Conservation (phyloP, 2,113 vertebrate species). For the Phocoena phocoena region DNA sequence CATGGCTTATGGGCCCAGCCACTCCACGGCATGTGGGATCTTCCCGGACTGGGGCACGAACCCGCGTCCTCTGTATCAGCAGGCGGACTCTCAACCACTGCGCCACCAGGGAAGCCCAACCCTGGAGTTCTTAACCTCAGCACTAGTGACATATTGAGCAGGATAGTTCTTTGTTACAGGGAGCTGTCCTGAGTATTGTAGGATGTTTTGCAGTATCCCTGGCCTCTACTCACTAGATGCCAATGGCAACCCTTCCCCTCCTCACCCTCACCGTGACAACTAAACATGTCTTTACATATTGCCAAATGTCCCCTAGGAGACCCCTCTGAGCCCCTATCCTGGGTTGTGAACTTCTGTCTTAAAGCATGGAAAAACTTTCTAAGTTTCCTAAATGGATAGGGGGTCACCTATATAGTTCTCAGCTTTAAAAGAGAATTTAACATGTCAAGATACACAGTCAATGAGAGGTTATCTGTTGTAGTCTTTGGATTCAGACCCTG, state of each 20-base stretch:
- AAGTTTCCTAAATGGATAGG: background rate
- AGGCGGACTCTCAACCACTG: too few relatives aligned
- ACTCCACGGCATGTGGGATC: too few relatives aligned
- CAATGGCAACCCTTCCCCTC: background rate
- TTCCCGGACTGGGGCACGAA: too few relatives aligned
- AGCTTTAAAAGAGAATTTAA: background rate
- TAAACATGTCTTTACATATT: background rate
- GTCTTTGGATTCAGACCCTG: background rate
- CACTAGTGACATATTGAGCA: background rate
- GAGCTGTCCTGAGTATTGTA: background rate
- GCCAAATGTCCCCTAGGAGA: background rate
- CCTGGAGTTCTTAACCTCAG: background rate
- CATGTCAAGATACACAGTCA: background rate
- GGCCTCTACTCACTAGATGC: background rate
- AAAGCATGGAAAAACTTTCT: background rate
- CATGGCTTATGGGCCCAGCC: too few relatives aligned
- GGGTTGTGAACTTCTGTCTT: background rate
- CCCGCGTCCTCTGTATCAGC: too few relatives aligned
- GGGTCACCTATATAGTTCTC: background rate
- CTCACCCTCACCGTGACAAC: background rate
- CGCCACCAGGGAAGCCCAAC: too few relatives aligned
- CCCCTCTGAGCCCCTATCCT: background rate
- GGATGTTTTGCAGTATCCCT: background rate
- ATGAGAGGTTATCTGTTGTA: background rate
- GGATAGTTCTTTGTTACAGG: background rate